A percentile compares a stretch with the other conserved stretches of the same genome.
Conservation (phyloP, 35 echinoderm and acorn worm genomes). For the Apostichopus japonicus region DNA sequence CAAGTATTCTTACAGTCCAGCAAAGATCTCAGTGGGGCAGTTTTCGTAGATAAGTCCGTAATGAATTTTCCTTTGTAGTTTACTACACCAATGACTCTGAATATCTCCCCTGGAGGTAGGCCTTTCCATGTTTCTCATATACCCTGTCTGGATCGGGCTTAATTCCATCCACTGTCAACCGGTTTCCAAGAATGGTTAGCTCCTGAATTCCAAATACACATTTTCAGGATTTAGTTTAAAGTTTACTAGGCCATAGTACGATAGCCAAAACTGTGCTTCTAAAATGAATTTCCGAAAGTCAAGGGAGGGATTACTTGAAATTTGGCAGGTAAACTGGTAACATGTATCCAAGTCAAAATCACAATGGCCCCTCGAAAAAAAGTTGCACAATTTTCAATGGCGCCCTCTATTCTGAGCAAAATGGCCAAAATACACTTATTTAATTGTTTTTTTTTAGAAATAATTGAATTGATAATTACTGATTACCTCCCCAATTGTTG, state of each 20-base stretch:
- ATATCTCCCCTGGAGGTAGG: constrained; percentile 15
- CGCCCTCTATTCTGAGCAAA: too few species aligned
- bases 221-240: constrained; percentile 16
- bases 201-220: neutral
- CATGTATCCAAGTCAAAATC: too few species aligned
- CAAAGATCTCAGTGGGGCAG: constrained; percentile 62
- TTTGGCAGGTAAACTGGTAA: too few species aligned
- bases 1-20: constrained; percentile 67
- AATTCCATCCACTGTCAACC: constrained; percentile 21
- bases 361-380: too few species aligned
- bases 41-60: constrained; percentile 62
- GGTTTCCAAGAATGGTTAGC: constrained; percentile 21
- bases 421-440: too few species aligned
- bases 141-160: constrained; percentile 25
- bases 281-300: too few species aligned
- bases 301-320: too few species aligned
- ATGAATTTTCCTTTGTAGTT: constrained; percentile 76
- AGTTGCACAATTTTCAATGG: too few species aligned
- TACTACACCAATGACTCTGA: constrained; percentile 68
- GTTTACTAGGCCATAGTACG: neutral
- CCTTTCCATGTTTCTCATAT: constrained; percentile 14
- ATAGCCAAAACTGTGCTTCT: too few species aligned
- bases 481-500: too few species aligned
- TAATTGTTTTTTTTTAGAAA: too few species aligned
- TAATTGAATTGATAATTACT: too few species aligned